Conservation (phyloP, 1,140 invertebrate genomes). For the Cydia fagiglandana region DNA sequence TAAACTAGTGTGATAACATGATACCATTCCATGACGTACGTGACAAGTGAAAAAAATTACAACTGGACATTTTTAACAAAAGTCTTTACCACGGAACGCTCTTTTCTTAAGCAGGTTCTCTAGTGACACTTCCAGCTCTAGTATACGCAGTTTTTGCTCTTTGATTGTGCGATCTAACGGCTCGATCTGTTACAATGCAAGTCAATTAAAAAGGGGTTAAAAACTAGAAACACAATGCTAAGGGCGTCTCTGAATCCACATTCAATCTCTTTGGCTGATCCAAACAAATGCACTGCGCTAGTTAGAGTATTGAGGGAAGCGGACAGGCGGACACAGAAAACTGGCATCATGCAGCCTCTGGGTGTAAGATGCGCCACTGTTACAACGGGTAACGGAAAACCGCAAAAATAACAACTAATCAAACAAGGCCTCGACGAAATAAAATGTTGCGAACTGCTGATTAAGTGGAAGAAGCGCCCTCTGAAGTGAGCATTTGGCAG, state of each 20-base stretch:
- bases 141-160: slow-evolving; percentile 88
- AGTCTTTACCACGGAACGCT: slow-evolving; percentile 76
- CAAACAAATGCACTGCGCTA: background rate
- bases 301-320: background rate
- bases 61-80: slow-evolving; percentile 56
- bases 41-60: slow-evolving; percentile 68
- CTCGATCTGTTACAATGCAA: slow-evolving; percentile 85
- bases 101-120: slow-evolving; percentile 85
- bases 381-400: background rate
- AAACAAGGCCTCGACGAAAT: background rate
- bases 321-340: background rate
- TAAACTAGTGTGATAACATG: slow-evolving; percentile 36
- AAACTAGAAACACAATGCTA: background rate
- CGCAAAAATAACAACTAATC: slow-evolving; percentile 38
- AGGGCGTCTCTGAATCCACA: background rate
- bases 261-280: background rate
- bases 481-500: slow-evolving; percentile 34
- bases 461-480: background rate
- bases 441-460: background rate
- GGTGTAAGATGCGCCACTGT: too few species aligned
- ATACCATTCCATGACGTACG: slow-evolving; percentile 3
- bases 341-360: background rate
- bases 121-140: slow-evolving; percentile 87
- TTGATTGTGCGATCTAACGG: slow-evolving; percentile 89
- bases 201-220: slow-evolving; percentile 53